Base-by-base conservation (phyloP, 2,797 vertebrate species). In the Arctocebus calabarensis region DNA sequence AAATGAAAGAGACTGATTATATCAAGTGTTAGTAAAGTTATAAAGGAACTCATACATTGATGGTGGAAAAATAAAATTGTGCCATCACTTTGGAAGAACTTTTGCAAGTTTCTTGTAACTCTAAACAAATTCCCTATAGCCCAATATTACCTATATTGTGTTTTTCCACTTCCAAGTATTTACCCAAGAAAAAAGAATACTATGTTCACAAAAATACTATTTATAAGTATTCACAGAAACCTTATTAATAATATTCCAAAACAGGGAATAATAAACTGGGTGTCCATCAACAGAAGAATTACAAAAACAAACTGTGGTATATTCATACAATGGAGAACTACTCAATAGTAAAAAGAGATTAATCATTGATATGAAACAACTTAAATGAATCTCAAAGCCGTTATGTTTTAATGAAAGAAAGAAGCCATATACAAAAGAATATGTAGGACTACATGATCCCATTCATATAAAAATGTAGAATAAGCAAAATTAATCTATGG, bases 381-480 rank as follows among this genome's bases (percentile, higher is more conserved):
- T 73, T 61, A 29, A 52, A 14, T n/a, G 22, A 78, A 86, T 57
- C 48, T 78, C 40, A 78, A 55, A 91, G 86, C 59, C 52, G 61
- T 81, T 57, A 27, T 77, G 81, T 79, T 48, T 87, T 40, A 57
- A 32, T 57, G 25, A 52, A 71, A 89, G 25, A 52, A 71, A 89
- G 45, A 78, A 74, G 27, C 3, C 57, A 57, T 43, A 61, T 52
- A 77, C 9, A 62, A 23, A 27, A 66, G 25, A 90, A 84, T 66
- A 64, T 66, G 45, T 20, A 16, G 3, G 48, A 52, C 5, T 22
- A 23, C 43, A 45, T 64, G 34, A 73, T 27, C 84, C 17, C 25
- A 68, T 73, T 82, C 45, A 82, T 52, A 81, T 84, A 66, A 88
- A 62, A 78, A 61, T 85, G n/a, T 74, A 59, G 22, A 93, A 62